Conservation (phyloP, 2,113 vertebrate species). For the Barbus barbus region DNA sequence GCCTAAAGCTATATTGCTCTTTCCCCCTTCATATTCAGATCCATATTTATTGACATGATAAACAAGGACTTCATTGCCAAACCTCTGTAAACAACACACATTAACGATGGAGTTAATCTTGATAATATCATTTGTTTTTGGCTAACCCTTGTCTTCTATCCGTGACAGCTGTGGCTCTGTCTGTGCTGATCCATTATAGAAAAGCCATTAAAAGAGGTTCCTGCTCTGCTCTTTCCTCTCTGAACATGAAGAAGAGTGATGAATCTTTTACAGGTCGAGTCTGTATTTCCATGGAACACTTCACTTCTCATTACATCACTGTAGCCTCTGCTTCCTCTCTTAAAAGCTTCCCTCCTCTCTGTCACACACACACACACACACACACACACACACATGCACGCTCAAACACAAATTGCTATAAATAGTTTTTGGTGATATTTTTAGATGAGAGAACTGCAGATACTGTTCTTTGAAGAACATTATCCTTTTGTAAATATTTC, state of each 20-base stretch:
- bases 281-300: conserved; percentile 64
- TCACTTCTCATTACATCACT: conserved; percentile 77
- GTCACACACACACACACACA: conserved; percentile 12
- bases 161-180: conserved; percentile 25
- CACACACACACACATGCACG: conserved; percentile 21
- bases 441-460: conserved; percentile 37
- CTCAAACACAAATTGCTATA: conserved; percentile 52
- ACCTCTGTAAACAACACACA: not conserved
- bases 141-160: not conserved
- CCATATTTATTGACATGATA: not conserved
- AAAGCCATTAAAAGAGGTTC: conserved; percentile 57
- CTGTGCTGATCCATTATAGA: conserved; percentile 60
- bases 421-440: conserved; percentile 64
- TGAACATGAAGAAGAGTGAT: conserved; percentile 61
- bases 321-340: conserved; percentile 50
- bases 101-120: not conserved
- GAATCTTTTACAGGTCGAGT: conserved; percentile 71
- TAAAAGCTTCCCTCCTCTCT: conserved; percentile 54
- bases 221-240: conserved; percentile 46
- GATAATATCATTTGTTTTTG: not conserved
- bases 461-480: not conserved
- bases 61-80: not conserved
- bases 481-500: not conserved
- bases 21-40: not conserved
- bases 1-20: not conserved